Conservation (phyloP, 2,888 invertebrate genomes). For the Nysson spinosus region DNA sequence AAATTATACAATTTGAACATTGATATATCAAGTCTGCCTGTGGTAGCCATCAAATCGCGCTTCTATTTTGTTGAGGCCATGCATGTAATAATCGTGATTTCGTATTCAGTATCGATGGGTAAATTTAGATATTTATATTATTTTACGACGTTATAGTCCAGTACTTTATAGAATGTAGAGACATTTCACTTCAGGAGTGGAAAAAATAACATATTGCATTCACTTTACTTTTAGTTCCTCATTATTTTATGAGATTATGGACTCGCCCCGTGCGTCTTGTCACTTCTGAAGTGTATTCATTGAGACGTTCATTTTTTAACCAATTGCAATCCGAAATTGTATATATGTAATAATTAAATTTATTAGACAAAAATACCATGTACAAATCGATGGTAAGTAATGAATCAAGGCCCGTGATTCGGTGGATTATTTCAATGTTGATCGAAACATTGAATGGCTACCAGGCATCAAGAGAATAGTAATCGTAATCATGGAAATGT, state of each 20-base stretch:
- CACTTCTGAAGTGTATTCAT: not conserved
- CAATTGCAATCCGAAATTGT: no score
- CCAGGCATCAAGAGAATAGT: conserved; percentile 43
- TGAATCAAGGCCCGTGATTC: no score
- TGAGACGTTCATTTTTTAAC: no score
- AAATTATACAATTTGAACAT: conserved; percentile 65
- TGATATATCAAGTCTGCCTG: conserved; percentile 51
- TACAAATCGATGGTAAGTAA: not conserved
- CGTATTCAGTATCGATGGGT: conserved; percentile 11
- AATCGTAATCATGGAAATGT: conserved; percentile 45
- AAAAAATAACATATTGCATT: conserved; percentile 14
- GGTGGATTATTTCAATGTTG: conserved; percentile 16
- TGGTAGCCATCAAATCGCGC: conserved; percentile 62
- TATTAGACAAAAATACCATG: no score
- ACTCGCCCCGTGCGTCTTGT: not conserved
- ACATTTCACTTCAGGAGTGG: conserved; percentile 13
- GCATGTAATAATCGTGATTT: conserved; percentile 31
- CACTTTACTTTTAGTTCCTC: conserved; percentile 13
- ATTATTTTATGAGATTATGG: conserved; percentile 6
- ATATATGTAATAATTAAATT: no score
- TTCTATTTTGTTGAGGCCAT: conserved; percentile 32
- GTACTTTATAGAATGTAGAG: not conserved
- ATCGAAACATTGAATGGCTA: conserved; percentile 54
- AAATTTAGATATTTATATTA: conserved; percentile 13
- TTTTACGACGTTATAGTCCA: conserved; percentile 20